phyloP scores from a whole-genome alignment of 2,797 vertebrate genomes.

The Sus cebifrons region DNA sequence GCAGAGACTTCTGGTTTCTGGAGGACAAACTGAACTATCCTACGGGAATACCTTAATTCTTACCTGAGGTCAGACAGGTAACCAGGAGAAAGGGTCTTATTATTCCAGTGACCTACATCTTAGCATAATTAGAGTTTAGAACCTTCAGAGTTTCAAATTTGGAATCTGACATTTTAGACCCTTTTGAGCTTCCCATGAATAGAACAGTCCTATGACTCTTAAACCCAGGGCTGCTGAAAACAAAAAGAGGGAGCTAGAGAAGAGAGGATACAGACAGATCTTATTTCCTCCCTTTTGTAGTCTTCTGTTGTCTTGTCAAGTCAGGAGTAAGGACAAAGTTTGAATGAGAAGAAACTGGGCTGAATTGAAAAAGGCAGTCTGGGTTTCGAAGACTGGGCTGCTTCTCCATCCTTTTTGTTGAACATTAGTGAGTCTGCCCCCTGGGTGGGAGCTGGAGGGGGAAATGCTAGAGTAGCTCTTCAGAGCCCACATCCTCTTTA shows the following conservation, averaged over 20 bases:
- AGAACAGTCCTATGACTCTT: conserved; percentile 14
- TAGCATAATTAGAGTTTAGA: conserved; percentile 29
- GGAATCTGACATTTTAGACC: background rate
- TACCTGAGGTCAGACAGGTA: background rate
- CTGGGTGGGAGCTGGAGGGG: background rate
- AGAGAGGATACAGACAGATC: background rate
- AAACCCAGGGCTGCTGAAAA: background rate
- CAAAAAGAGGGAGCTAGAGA: background rate
- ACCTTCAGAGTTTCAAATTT: conserved; percentile 19
- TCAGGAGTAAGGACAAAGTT: background rate
- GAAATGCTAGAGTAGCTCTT: background rate
- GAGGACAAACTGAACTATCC: background rate
- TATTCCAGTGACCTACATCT: background rate
- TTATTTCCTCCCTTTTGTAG: background rate
- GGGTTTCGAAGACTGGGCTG: background rate
- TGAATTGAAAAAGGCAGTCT: background rate
- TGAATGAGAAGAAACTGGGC: conserved; percentile 9
- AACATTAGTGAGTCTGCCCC: background rate
- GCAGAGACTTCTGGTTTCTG: conserved; percentile 50
- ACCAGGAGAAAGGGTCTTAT: background rate
- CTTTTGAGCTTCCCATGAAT: background rate
- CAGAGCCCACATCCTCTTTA: conserved; percentile 39
- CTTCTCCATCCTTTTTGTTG: background rate
- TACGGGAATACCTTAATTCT: background rate
- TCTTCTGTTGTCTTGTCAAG: background rate